A percentile compares a stretch with the other conserved stretches of the same genome.
These are phyloP conservation scores for Macrotis lagotis DNA, from an alignment of 2,113 vertebrate genomes.

Conservation along the genomic window DNA sequence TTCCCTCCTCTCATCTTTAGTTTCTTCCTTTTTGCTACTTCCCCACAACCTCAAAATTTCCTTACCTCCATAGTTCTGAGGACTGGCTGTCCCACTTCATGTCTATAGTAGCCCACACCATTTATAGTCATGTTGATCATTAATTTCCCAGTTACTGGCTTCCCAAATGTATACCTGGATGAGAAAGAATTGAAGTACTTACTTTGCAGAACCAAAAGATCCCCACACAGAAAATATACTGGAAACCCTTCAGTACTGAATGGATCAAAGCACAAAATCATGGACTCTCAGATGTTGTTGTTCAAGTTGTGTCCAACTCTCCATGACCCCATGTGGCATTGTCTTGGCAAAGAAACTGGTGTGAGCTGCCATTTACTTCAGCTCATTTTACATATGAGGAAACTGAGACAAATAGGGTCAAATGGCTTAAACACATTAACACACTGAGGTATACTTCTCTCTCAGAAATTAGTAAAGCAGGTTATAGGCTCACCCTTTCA, in stretches of 20 bases:
- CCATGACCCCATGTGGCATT: neutral
- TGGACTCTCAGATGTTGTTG: neutral
- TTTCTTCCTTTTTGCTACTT: neutral
- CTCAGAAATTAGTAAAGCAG: conserved; percentile 10
- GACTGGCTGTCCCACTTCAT: conserved; percentile 92
- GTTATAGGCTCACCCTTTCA: fast-evolving
- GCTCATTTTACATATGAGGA: neutral
- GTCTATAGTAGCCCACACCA: conserved; percentile 94
- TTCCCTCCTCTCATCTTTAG: neutral
- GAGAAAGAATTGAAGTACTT: neutral
- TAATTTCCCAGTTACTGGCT: conserved; percentile 91
- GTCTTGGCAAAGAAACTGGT: neutral
- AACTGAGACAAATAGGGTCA: neutral
- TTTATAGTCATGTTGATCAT: conserved; percentile 94
- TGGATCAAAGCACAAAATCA: neutral
- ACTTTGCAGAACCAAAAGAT: neutral
- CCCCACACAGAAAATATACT: neutral
- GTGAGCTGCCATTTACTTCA: neutral
- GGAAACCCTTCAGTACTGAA: neutral
- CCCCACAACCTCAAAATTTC: neutral
- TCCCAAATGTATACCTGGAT: conserved; percentile 94
- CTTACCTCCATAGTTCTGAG: conserved; percentile 92
- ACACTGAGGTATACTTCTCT: neutral
- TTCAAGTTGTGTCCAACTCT: neutral
- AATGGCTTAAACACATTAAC: neutral